A percentile compares a stretch with the other conserved stretches of the same genome.
These are phyloP conservation scores for Sphyrna mokarran DNA, from an alignment of 2,113 vertebrate genomes.

Conservation along the genomic window DNA sequence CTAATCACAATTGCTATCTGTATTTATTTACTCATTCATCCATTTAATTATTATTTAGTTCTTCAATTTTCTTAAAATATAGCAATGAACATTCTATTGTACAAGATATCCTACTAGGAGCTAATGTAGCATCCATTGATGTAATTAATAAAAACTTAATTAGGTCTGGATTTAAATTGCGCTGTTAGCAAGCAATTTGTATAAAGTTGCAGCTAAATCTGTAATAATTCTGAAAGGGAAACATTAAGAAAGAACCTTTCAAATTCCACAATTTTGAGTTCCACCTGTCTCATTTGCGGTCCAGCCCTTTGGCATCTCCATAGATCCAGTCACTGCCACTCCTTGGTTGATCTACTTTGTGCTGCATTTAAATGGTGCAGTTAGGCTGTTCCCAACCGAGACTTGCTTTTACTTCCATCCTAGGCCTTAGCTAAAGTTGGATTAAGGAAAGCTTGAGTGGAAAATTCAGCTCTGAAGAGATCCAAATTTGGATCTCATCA, in stretches of 20 bases:
- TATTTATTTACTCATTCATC: conserved; percentile 7
- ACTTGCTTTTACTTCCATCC: not conserved
- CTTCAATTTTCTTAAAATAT: not conserved
- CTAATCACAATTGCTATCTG: conserved; percentile 16
- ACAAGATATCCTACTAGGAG: not conserved
- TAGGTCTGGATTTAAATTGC: not conserved
- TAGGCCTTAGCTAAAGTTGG: too few species aligned
- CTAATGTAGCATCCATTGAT: not conserved
- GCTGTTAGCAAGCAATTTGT: not conserved
- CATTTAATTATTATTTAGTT: conserved; percentile 14
- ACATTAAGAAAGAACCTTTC: not conserved
- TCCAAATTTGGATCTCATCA: not conserved
- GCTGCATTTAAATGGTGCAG: not conserved
- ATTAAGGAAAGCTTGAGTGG: not conserved
- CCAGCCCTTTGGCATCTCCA: not conserved
- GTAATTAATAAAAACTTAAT: not conserved
- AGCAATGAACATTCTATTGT: not conserved
- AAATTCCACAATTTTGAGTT: not conserved
- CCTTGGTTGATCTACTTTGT: not conserved
- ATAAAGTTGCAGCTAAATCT: not conserved
- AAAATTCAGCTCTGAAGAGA: not conserved
- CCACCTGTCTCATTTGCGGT: not conserved
- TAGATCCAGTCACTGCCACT: not conserved
- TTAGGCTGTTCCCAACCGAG: not conserved
- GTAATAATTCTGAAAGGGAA: not conserved